Evolutionary conservation across 1,140 invertebrate genomes (phyloP), one percentile per base, ranked within the genome.

Genomic region (Papilio xuthus): DNA sequence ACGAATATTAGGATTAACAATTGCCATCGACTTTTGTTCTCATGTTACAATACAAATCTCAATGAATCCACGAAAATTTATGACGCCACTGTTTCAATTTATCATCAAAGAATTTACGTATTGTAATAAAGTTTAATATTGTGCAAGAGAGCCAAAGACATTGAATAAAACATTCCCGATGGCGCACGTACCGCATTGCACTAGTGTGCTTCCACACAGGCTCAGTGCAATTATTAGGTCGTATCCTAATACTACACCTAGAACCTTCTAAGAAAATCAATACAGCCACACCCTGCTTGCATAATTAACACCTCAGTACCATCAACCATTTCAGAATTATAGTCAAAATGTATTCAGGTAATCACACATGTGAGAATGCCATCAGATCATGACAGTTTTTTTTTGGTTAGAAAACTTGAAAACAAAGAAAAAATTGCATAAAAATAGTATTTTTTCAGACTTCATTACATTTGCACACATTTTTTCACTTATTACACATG

Each of bases 241-340:
- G 81, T 88, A 88, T 88, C 87, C 88, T 90, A 89, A 85, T 86
- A 81, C 86, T 90, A 93, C 86, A 90, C 86, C 91, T 93, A 94
- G 92, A 94, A 93, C 87, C 86, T 93, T 94, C 92, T 82, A 86
- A 93, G 93, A 94, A 94, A 94, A 94, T 94, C 93, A 90, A 94
- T 94, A 94, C 88, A 91, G 93, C 93, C 93, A 94, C 93, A 94
- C 93, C 93, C 93, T 88, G 85, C 88, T 89, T 93, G 92, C 90
- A 94, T 94, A 93, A 93, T 94, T 92, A 89, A 89, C 76, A 80
- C 47, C 53, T 80, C 76, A 79, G 76, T 80, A 80, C 81, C 80
- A 79, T 81, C 83, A 86, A 85, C 79, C 78, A 60, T 47, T 73
- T 63, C 77, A 72, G 72, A 77, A 84, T 82, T 85, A 80, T 53